Evolutionary conservation across 2,797 vertebrate genomes (phyloP).

Genomic region (Perodicticus potto): DNA sequence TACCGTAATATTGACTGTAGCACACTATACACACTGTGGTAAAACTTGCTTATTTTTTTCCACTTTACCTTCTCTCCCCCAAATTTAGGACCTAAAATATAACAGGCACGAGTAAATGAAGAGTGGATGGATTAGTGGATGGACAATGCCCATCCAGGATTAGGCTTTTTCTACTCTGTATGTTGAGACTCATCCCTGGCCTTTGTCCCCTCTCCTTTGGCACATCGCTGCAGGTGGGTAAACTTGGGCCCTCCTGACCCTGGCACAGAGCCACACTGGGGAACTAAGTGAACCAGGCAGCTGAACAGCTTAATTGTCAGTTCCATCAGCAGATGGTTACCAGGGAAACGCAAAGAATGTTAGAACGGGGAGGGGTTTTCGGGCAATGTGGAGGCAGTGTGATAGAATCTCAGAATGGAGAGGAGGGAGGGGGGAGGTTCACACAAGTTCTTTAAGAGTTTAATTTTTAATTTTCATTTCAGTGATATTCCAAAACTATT

Average conservation of each 20-base stretch:
- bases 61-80: background rate
- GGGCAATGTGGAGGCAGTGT: constrained; percentile 24
- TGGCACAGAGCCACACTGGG: constrained; percentile 58
- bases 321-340: constrained; percentile 80
- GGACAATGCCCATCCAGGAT: background rate
- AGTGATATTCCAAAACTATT: constrained; percentile 40
- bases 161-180: background rate
- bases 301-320: constrained; percentile 80
- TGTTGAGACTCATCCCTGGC: background rate
- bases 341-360: constrained; percentile 80
- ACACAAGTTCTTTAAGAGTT: constrained; percentile 45
- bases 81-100: constrained; percentile 1
- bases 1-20: background rate
- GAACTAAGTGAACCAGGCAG: constrained; percentile 74
- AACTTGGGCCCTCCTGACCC: constrained; percentile 67
- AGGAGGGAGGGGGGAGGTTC: background rate
- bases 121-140: background rate
- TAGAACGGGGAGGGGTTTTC: constrained; percentile 57
- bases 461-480: constrained; percentile 11
- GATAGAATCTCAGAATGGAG: constrained; percentile 34
- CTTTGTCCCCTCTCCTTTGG: background rate
- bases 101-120: background rate
- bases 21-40: background rate
- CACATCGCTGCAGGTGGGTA: background rate
- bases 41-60: constrained; percentile 18